These are phyloP conservation scores for Hyperoplus immaculatus DNA, from an alignment of 2,797 vertebrate species.

Conservation along the genomic window DNA sequence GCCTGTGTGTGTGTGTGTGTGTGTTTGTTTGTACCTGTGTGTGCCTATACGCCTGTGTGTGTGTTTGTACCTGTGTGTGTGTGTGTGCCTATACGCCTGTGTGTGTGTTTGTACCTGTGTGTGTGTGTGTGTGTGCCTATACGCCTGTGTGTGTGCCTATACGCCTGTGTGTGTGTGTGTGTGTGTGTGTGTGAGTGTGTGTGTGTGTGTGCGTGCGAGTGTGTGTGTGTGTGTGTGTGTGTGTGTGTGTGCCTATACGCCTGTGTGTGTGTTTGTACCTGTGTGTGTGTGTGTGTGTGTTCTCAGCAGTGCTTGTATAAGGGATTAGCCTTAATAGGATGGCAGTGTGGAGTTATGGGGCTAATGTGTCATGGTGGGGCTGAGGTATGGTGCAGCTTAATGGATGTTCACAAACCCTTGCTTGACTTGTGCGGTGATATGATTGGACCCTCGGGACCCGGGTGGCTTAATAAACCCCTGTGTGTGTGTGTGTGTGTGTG, in stretches of 20 bases:
- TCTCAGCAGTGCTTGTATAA: conserved; percentile 42
- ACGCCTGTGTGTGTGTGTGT: neutral
- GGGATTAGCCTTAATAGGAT: conserved; percentile 69
- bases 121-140: neutral
- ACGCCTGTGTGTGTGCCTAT: neutral
- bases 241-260: neutral
- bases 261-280: no score
- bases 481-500: conserved; percentile 44
- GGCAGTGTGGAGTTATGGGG: conserved; percentile 69
- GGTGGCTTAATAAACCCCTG: conserved; percentile 61
- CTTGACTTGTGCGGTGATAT: conserved; percentile 66
- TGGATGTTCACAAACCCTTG: conserved; percentile 63
- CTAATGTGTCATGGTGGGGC: conserved; percentile 59
- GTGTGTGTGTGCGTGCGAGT: neutral
- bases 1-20: neutral
- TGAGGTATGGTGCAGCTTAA: conserved; percentile 67
- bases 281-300: neutral
- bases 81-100: no score
- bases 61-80: no score
- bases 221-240: neutral
- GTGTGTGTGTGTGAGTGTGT: no score
- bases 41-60: neutral
- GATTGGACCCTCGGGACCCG: conserved; percentile 57
- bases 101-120: no score
- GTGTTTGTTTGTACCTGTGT: neutral